phyloP scores from a whole-genome alignment of 1,140 invertebrate species.

The Drosophila melanica region DNA sequence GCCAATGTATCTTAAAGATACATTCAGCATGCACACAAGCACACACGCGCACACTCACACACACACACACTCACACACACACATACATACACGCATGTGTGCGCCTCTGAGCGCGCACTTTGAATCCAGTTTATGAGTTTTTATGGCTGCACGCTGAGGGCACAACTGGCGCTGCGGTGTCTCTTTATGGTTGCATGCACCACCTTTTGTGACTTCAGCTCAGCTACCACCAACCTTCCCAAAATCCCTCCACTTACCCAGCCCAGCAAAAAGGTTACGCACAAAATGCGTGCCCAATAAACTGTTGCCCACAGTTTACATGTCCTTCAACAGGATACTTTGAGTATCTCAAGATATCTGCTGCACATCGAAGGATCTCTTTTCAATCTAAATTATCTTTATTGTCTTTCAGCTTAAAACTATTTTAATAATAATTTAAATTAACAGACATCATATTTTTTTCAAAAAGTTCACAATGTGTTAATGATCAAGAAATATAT shows the following conservation, averaged over 20 bases:
- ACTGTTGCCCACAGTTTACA: slow-evolving; percentile 27
- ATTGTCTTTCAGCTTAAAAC: too few species aligned
- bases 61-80: slow-evolving; percentile 1
- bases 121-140: slow-evolving; percentile 49
- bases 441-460: too few species aligned
- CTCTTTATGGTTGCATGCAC: slow-evolving; percentile 45
- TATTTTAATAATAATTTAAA: too few species aligned
- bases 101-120: slow-evolving; percentile 23
- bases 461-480: too few species aligned
- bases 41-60: slow-evolving; percentile 1
- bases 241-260: background rate
- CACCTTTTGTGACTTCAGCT: slow-evolving; percentile 18
- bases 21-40: slow-evolving; percentile 35
- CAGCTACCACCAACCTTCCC: background rate
- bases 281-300: slow-evolving; percentile 49
- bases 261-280: slow-evolving; percentile 19
- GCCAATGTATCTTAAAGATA: slow-evolving; percentile 61
- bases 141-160: slow-evolving; percentile 44
- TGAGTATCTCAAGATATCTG: background rate
- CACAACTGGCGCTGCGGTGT: slow-evolving; percentile 23
- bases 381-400: too few species aligned
- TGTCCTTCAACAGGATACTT: background rate
- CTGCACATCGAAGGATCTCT: background rate
- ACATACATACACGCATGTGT: slow-evolving; percentile 44
- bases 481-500: too few species aligned